Evolutionary conservation across 2,113 vertebrate species (phyloP), one percentile per base, ranked within the genome.

Genomic region (Rissa tridactyla): DNA sequence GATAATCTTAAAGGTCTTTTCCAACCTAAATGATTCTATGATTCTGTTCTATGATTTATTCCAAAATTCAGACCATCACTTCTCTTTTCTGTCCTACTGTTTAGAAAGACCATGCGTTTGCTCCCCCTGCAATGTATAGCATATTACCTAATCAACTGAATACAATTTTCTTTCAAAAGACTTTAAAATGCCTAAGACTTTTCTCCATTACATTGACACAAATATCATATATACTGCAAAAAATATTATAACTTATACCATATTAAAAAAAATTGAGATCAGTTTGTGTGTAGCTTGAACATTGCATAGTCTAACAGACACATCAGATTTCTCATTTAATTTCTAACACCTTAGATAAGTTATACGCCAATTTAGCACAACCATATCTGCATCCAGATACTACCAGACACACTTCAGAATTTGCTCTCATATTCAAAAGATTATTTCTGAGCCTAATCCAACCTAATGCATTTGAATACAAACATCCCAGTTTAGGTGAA

Each of bases 381-480:
- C 15, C 1, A 0, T 80, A 44, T 23, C 86, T 62, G 44, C 62
- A n/a, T 49, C 52, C 91, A 89, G 42, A 57, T 54, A 79, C 73
- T 30, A 58, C 36, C 83, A 94, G 91, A 18, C 64, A 29, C 0
- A 2, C n/a, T 34, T 22, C 12, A 51, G 60, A 89, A 71, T 68
- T 88, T 68, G 17, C 61, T 88, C 49, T 81, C 11, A 6, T 38
- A 12, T 29, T 65, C 76, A 32, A 47, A 86, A 75, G 83, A 78
- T 92, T 60, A 81, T 89, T 95, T 32, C 83, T 84, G 77, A 94
- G 46, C 61, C 65, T 86, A 57, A 88, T 88, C 86, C 91, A 73
- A 2, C 68, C 68, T 47, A 51, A 84, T 36, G 51, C 60, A 42
- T 32, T 40, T 60, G 75, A 91, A 75, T 55, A 58, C 81, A 92